A percentile compares a stretch with the other conserved stretches of the same genome.
Evolutionary conservation across 2,888 invertebrate species (phyloP).

Genomic region (Noctua janthe): DNA sequence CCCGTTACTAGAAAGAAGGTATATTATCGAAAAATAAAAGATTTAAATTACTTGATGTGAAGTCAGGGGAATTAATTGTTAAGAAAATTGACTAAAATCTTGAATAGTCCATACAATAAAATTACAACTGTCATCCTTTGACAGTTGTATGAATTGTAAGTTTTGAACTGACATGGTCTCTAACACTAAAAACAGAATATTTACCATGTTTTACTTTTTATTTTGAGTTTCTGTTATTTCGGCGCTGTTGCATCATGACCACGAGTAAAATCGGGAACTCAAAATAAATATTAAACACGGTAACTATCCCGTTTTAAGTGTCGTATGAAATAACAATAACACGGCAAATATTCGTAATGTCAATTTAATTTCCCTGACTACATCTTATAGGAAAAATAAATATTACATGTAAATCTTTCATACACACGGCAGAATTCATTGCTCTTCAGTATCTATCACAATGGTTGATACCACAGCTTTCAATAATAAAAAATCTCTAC

Average conservation of each 20-base stretch:
- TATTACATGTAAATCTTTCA: not conserved
- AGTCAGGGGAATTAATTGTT: not conserved
- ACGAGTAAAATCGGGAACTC: no score
- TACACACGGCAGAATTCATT: not conserved
- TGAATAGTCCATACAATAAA: no score
- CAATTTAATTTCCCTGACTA: not conserved
- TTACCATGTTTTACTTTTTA: no score
- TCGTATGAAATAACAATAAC: not conserved
- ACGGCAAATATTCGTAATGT: not conserved
- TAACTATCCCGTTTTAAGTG: no score
- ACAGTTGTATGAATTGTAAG: not conserved
- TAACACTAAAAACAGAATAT: no score
- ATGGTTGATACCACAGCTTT: not conserved
- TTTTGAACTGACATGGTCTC: no score
- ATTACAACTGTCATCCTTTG: not conserved
- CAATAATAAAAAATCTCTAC: not conserved
- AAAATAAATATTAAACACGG: no score
- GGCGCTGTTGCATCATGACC: no score
- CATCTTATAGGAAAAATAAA: not conserved
- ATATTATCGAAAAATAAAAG: not conserved
- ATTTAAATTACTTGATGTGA: not conserved
- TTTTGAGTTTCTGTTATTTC: no score
- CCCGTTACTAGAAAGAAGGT: not conserved
- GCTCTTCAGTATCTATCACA: not conserved
- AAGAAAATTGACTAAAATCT: not conserved